A percentile compares a stretch with the other conserved stretches of the same genome.
These are phyloP conservation scores for Drosophila pseudoananassae DNA, from an alignment of 1,140 invertebrate species.

Conservation along the genomic window DNA sequence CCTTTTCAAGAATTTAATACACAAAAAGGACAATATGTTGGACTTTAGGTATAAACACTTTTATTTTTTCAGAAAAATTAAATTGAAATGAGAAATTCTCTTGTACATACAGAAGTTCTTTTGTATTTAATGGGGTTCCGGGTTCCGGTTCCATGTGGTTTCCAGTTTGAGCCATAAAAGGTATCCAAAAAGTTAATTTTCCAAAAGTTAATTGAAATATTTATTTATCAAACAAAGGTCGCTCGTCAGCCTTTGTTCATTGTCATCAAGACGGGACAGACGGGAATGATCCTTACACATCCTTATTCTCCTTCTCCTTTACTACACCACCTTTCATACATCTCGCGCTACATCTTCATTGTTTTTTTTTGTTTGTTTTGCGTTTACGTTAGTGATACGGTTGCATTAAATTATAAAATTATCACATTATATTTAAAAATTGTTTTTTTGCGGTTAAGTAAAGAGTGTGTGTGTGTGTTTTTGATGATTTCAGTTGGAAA, in stretches of 20 bases:
- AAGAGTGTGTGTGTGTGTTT: slow-evolving; percentile 57
- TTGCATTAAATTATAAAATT: slow-evolving; percentile 77
- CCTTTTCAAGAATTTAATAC: slow-evolving; percentile 46
- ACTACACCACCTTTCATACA: slow-evolving; percentile 6
- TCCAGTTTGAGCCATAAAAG: slow-evolving; percentile 64
- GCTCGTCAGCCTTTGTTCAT: slow-evolving; percentile 43
- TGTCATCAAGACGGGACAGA: slow-evolving; percentile 62
- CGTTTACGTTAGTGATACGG: slow-evolving; percentile 66
- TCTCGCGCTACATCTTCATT: slow-evolving; percentile 47
- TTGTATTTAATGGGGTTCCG: slow-evolving; percentile 54
- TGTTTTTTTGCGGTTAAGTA: slow-evolving; percentile 59
- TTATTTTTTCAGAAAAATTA: slow-evolving; percentile 69
- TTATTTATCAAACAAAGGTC: slow-evolving; percentile 55
- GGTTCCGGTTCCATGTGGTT: slow-evolving; percentile 15
- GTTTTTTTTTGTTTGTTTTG: slow-evolving; percentile 2
- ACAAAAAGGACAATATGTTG: slow-evolving; percentile 21
- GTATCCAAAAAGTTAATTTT: slow-evolving; percentile 67
- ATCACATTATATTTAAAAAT: slow-evolving; percentile 75
- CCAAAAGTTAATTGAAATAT: slow-evolving; percentile 61
- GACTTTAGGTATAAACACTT: slow-evolving; percentile 54
- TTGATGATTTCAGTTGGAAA: slow-evolving; percentile 37
- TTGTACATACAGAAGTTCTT: slow-evolving; percentile 63
- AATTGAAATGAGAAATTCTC: slow-evolving; percentile 60
- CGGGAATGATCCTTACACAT: slow-evolving; percentile 64
- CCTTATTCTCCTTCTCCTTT: slow-evolving; percentile 6